A percentile compares a stretch with the other conserved stretches of the same genome.
phyloP scores from a whole-genome alignment of 1,140 invertebrate species.

The Drosophila parvula region DNA sequence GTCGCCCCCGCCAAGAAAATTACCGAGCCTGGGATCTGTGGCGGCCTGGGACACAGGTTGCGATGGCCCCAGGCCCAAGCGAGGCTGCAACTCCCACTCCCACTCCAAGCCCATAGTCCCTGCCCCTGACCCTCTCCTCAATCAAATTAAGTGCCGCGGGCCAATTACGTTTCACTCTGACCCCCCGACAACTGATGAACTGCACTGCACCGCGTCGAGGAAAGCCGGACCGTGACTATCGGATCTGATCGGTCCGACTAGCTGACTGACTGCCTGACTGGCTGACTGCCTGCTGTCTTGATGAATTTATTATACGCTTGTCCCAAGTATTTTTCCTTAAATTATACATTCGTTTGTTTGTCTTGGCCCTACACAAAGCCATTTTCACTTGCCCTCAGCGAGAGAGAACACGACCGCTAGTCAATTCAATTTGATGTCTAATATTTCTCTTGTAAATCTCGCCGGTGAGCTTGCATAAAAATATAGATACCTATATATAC shows the following conservation, averaged over 20 bases:
- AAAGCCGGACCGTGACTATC: slow-evolving; percentile 72
- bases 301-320: slow-evolving; percentile 75
- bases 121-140: slow-evolving; percentile 37
- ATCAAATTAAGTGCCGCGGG: slow-evolving; percentile 75
- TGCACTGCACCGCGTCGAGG: slow-evolving; percentile 49
- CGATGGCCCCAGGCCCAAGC: slow-evolving; percentile 21
- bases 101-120: neutral
- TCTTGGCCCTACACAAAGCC: slow-evolving; percentile 32
- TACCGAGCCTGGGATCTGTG: slow-evolving; percentile 17
- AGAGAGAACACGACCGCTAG: slow-evolving; percentile 15
- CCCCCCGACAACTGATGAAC: slow-evolving; percentile 67
- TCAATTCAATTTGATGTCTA: slow-evolving; percentile 72
- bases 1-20: slow-evolving; percentile 53
- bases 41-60: slow-evolving; percentile 54
- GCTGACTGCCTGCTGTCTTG: slow-evolving; percentile 48
- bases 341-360: slow-evolving; percentile 68
- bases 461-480: neutral
- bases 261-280: slow-evolving; percentile 29
- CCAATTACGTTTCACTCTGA: slow-evolving; percentile 81
- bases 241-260: slow-evolving; percentile 28
- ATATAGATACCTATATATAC: slow-evolving; percentile 4
- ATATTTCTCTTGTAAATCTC: slow-evolving; percentile 55
- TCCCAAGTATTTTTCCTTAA: slow-evolving; percentile 45
- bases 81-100: neutral
- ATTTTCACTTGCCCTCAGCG: slow-evolving; percentile 34